Conservation (phyloP, 2,797 vertebrate species). For the Euthynnus affinis region DNA sequence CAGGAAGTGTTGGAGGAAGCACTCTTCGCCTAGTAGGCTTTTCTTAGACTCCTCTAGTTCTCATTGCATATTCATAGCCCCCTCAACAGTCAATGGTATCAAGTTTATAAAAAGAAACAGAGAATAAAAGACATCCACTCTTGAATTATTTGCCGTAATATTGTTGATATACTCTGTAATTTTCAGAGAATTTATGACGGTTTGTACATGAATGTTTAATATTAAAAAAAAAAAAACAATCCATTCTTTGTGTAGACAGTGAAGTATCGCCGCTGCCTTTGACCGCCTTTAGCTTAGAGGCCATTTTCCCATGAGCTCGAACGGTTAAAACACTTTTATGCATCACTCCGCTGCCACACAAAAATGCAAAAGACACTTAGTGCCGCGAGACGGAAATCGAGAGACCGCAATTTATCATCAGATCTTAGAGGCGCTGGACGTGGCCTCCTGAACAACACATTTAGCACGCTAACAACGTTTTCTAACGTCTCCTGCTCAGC, state of each 20-base stretch:
- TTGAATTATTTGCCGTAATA: conserved; percentile 61
- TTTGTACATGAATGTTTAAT: conserved; percentile 30
- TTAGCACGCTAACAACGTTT: background rate
- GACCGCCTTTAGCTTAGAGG: conserved; percentile 36
- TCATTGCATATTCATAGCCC: conserved; percentile 80
- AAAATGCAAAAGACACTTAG: conserved; percentile 63
- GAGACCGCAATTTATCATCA: conserved; percentile 57
- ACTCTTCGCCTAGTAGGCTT: conserved; percentile 70
- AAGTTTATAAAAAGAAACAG: conserved; percentile 45
- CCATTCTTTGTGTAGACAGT: conserved; percentile 24
- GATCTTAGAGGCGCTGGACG: conserved; percentile 21
- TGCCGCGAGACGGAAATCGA: conserved; percentile 43
- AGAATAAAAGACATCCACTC: conserved; percentile 14
- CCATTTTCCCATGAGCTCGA: conserved; percentile 54
- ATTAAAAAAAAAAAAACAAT: conserved; percentile 32
- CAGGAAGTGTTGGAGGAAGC: conserved; percentile 80
- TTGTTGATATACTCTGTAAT: conserved; percentile 45
- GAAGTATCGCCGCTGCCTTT: conserved; percentile 30
- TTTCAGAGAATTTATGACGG: background rate
- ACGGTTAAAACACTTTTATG: conserved; percentile 48
- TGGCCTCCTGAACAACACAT: conserved; percentile 28
- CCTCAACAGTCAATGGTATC: conserved; percentile 54
- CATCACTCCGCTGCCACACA: conserved; percentile 46
- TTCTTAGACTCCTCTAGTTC: conserved; percentile 65
- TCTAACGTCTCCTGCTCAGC: no score